phyloP scores from a whole-genome alignment of 1,140 invertebrate species.

The Brachionus rotundiformis region DNA sequence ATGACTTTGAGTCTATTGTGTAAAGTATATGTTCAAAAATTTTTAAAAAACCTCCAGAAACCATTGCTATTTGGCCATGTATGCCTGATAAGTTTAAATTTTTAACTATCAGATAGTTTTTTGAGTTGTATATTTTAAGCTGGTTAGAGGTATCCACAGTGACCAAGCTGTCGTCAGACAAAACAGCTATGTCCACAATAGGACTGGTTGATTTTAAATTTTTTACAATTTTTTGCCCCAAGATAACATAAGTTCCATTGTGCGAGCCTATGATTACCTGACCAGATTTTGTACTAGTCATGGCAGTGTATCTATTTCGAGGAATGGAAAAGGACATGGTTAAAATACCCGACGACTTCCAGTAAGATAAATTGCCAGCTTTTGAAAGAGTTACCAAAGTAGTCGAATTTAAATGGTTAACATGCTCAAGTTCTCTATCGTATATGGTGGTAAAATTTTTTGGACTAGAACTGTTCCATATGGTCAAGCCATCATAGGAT shows the following conservation, averaged over 20 bases:
- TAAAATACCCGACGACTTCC: not conserved
- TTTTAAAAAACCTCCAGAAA: not conserved
- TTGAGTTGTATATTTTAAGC: not conserved
- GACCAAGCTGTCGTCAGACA: not conserved
- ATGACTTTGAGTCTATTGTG: not conserved
- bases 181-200: not conserved
- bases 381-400: not conserved
- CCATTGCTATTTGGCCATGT: not conserved
- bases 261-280: not conserved
- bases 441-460: not conserved
- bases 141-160: not conserved
- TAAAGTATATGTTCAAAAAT: not conserved
- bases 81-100: not conserved
- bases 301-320: not conserved
- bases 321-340: not conserved
- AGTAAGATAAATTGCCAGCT: not conserved
- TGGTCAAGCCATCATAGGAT: not conserved
- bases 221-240: not conserved
- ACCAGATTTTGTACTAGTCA: not conserved
- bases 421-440: not conserved
- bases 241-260: not conserved
- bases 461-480: not conserved
- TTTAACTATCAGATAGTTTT: not conserved
- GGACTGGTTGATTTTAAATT: not conserved
- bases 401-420: not conserved